Base-by-base conservation (phyloP, 2,888 invertebrate genomes). In the Pandemis heparana region DNA sequence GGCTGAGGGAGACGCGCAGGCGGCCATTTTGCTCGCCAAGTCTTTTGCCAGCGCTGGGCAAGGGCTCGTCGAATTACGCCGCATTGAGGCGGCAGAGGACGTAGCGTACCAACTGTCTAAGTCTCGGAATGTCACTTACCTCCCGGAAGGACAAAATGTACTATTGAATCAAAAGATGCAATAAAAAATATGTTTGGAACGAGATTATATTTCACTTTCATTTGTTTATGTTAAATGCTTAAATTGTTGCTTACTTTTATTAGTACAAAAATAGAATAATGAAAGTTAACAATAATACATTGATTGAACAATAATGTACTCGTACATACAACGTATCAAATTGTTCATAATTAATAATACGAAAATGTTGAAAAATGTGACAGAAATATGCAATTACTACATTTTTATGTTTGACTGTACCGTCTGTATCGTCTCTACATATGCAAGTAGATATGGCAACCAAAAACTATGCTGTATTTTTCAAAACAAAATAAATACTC, bases 71-170 rank as follows among this genome's bases (percentile, higher is more conserved):
- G 99, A 99, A 86, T 94, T 99, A 78, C 95, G 99, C 87, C 96
- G 98, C 89, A 97, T 99, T 79, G 99, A 99, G 93, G 99, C 99
- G 0, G 98, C 99, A 0, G 99, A 99, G 94, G 99, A 99, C 85
- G 99, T 99, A 81, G 99, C 99, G 0, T 97, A 97, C 84, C 97
- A 98, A 91, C 92, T 99, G 81, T 96, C 98, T 5, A 96, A 97
- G 85, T 97, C 98, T 0, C 96, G 98, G 80, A 98, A 98, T 89
- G 97, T 99, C 67, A 95, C 97, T 5, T 99, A 99, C 90, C 94
- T 99, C 77, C 99, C 99, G 7, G 92, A 96, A 63, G 97, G 97
- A 65, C 97, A 97, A 85, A 96, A 96, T 83, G 95, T 97, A 75
- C 91, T 98, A 53, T 89, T 98, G 12, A 96, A 96, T 83, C 38